phyloP scores from a whole-genome alignment of 2,113 vertebrate species.

The Podilymbus podiceps region DNA sequence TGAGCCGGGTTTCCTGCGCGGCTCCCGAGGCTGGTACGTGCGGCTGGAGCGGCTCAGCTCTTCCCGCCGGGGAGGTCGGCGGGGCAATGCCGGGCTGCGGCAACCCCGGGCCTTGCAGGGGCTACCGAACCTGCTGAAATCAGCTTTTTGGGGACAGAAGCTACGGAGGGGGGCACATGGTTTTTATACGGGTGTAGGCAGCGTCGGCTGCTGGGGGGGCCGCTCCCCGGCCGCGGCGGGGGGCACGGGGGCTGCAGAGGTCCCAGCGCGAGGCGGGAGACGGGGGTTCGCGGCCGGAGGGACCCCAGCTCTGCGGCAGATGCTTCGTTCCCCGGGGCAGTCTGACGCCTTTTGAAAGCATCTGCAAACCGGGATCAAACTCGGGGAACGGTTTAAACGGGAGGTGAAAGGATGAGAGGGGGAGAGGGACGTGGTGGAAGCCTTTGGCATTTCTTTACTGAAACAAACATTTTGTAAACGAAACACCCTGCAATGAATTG shows the following conservation, averaged over 20 bases:
- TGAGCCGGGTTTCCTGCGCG: neutral
- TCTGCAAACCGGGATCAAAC: rapidly evolving
- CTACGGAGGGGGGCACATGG: neutral
- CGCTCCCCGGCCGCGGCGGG: neutral
- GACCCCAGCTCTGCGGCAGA: neutral
- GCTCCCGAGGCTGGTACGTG: neutral
- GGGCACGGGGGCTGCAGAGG: neutral
- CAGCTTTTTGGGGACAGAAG: neutral
- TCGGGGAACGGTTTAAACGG: neutral
- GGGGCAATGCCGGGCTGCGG: neutral
- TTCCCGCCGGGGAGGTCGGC: rapidly evolving
- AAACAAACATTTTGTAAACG: neutral
- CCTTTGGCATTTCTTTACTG: rapidly evolving
- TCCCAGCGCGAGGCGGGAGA: neutral
- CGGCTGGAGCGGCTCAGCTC: neutral
- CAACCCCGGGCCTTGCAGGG: neutral
- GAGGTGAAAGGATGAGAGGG: neutral
- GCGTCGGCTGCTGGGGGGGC: neutral
- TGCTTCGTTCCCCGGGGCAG: neutral
- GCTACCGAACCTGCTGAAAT: neutral
- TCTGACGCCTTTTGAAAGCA: rapidly evolving
- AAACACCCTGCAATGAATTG: neutral
- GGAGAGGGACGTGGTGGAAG: neutral
- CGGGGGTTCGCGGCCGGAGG: neutral
- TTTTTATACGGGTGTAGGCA: rapidly evolving